A percentile compares a stretch with the other conserved stretches of the same genome.
phyloP scores from a whole-genome alignment of 1,140 invertebrate species.

The Drosophila parvula region DNA sequence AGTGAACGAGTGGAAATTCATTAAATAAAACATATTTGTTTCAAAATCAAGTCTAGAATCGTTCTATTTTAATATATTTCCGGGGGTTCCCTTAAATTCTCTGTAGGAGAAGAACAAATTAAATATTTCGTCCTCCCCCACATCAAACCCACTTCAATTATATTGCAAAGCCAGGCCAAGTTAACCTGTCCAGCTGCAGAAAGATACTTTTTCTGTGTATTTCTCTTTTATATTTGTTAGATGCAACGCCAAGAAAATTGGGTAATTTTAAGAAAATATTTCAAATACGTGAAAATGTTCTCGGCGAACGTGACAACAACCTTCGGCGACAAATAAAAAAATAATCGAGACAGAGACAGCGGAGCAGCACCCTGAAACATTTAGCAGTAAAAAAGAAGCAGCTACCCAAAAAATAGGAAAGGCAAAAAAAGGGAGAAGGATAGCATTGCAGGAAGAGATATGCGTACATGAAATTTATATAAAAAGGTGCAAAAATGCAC shows the following conservation, averaged over 20 bases:
- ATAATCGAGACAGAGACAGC: slow-evolving; percentile 28
- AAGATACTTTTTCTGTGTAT: slow-evolving; percentile 7
- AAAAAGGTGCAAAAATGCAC: slow-evolving; percentile 34
- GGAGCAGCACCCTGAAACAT: slow-evolving; percentile 43
- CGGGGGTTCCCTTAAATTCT: not conserved
- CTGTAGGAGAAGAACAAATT: not conserved
- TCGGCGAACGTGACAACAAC: slow-evolving; percentile 65
- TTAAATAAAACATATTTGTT: slow-evolving; percentile 79
- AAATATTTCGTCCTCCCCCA: not conserved
- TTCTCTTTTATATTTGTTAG: slow-evolving; percentile 40
- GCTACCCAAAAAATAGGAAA: slow-evolving; percentile 29
- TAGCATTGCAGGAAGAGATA: slow-evolving; percentile 10
- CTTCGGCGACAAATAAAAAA: slow-evolving; percentile 50
- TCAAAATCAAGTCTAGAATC: slow-evolving; percentile 53
- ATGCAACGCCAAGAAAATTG: slow-evolving; percentile 65
- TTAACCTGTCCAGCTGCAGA: slow-evolving; percentile 29
- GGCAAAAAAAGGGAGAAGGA: not conserved
- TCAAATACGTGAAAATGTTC: slow-evolving; percentile 79
- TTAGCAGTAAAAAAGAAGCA: slow-evolving; percentile 67
- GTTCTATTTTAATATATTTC: not conserved
- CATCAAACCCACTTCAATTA: slow-evolving; percentile 36
- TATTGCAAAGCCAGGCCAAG: slow-evolving; percentile 10
- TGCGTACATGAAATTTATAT: slow-evolving; percentile 1
- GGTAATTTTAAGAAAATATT: slow-evolving; percentile 82
- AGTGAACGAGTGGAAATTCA: slow-evolving; percentile 64